Evolutionary conservation across 2,888 invertebrate species (phyloP), one percentile per base, ranked within the genome.

Genomic region (Orthosia gracilis): DNA sequence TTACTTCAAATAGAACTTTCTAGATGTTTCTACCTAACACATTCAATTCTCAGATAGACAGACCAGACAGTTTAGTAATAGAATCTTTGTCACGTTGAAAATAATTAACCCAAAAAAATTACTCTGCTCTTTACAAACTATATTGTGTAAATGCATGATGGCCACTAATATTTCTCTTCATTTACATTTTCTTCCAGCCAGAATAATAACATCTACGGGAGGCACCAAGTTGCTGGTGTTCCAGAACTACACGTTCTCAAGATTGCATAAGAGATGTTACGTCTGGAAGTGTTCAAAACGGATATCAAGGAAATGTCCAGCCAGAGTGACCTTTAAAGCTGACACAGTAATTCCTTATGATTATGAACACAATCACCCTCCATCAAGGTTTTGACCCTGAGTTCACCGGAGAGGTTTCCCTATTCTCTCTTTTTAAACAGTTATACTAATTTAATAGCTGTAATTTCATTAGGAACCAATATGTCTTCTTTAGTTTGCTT

Each of bases 271-370:
- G 26, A 3, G 13, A 0, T 76, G 80, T 0, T 63, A 78, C 13
- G 31, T 76, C 4, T 87, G 86, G 86, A 52, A 59, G 15, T 86
- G 86, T 77, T 87, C 85, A 0, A 81, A 73, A 31, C 73, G 81
- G 31, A 23, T 59, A 1, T 82, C 87, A 0, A 78, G 59, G 21
- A 72, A 71, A 11, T 89, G 86, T 49, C 50, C 57, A 4, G 85
- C 85, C 3, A 78, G 58, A 71, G 5, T 85, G 11, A 67, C 61
- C 11, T 70, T 79, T 12, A 63, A 13, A 21, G 12, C 26, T 13
- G 55, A 23, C 3, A 31, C 18, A 5, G 13, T 81, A 13, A 58
- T 59, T 63, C 12, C 75, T 11, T 21, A 55, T 52, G 13, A 21
- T 47, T 13, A 73, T 18, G 66, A 62, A 12, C 85, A 85, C 31